Evolutionary conservation across 2,113 vertebrate species (phyloP).

Genomic region (Ictalurus furcatus): DNA sequence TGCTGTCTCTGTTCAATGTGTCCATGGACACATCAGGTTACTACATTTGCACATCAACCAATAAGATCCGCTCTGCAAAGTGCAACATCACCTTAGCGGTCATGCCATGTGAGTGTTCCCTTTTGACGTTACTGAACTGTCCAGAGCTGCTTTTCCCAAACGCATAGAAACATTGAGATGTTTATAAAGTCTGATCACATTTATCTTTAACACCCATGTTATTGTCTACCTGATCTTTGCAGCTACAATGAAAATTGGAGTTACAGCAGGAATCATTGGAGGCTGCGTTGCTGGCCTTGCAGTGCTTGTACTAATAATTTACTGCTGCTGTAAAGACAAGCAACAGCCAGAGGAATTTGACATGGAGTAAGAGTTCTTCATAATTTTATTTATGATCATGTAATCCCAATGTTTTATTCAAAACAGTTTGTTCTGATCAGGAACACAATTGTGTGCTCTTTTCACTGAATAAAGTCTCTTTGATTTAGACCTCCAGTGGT

Average conservation of each 20-base stretch:
- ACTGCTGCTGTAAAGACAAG: slow-evolving; percentile 77
- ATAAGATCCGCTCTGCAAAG: slow-evolving; percentile 65
- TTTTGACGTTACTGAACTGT: background rate
- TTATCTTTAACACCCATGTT: background rate
- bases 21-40: slow-evolving; percentile 82
- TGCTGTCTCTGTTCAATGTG: slow-evolving; percentile 81
- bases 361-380: slow-evolving; percentile 65
- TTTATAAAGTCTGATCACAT: background rate
- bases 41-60: slow-evolving; percentile 81
- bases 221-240: slow-evolving; percentile 9
- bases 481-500: slow-evolving; percentile 36
- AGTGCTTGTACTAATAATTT: slow-evolving; percentile 72
- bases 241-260: slow-evolving; percentile 83
- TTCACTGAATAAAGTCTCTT: background rate
- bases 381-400: background rate
- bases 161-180: background rate
- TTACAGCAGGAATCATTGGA: slow-evolving; percentile 77
- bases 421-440: background rate
- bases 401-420: background rate
- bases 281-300: slow-evolving; percentile 72
- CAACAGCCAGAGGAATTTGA: slow-evolving; percentile 52
- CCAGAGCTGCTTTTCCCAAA: background rate
- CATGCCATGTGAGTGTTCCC: slow-evolving; percentile 73
- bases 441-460: background rate
- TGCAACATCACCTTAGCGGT: slow-evolving; percentile 86